Evolutionary conservation across 2,797 vertebrate species (phyloP).

Genomic region (Gymnoscopelus microlampas): DNA sequence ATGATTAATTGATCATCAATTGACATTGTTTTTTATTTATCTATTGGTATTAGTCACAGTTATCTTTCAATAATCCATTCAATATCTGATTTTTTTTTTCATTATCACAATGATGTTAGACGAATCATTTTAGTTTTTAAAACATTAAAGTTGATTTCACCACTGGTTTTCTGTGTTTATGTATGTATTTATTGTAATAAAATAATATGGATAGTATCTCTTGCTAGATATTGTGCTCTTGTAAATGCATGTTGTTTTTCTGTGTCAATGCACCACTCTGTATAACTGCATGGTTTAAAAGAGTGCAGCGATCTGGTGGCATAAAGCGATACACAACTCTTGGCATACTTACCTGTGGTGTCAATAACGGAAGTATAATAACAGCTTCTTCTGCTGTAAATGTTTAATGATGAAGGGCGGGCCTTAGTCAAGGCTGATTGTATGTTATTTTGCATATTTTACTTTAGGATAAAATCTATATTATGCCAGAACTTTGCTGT

Average conservation of each 20-base stretch:
- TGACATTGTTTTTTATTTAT: background rate
- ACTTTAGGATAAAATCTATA: background rate
- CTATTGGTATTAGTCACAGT: background rate
- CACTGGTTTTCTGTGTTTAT: too few species aligned
- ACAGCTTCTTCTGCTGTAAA: background rate
- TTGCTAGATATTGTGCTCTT: background rate
- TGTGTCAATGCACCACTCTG: too few species aligned
- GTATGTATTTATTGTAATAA: too few species aligned
- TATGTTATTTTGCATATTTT: background rate
- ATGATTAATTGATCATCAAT: background rate
- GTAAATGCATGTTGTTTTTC: background rate
- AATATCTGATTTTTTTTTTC: background rate
- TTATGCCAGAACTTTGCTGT: background rate
- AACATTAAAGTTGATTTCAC: too few species aligned
- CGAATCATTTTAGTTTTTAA: too few species aligned
- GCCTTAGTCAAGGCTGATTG: background rate
- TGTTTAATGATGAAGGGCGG: background rate
- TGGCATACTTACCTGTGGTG: background rate
- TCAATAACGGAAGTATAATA: background rate
- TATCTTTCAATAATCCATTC: slow-evolving; percentile 8
- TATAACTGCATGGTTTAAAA: background rate
- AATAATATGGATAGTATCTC: background rate
- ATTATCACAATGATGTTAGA: background rate
- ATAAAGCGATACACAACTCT: too few species aligned
- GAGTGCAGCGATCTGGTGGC: background rate